phyloP scores from a whole-genome alignment of 2,113 vertebrate genomes.

The Entelurus aequoreus region DNA sequence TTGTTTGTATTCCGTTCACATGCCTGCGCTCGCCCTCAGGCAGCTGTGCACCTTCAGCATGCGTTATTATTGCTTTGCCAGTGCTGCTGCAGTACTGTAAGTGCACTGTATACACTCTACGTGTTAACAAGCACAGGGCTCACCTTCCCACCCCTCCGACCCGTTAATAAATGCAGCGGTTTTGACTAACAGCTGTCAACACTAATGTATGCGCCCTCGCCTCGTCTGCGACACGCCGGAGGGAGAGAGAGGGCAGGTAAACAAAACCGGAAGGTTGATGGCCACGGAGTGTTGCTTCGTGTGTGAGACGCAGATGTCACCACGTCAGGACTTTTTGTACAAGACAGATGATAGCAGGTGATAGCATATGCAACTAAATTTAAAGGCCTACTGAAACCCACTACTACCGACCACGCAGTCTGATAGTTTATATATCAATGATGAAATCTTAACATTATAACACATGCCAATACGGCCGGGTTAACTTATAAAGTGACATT shows the following conservation, averaged over 20 bases:
- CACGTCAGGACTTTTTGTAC: constrained; percentile 33
- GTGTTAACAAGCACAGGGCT: constrained; percentile 75
- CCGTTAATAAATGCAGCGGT: constrained; percentile 87
- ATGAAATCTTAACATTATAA: no score
- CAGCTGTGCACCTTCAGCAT: constrained; percentile 19
- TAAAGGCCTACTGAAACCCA: constrained; percentile 11
- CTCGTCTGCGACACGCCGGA: constrained; percentile 78
- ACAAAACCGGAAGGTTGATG: constrained; percentile 42
- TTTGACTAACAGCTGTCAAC: constrained; percentile 76
- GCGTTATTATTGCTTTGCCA: constrained; percentile 51
- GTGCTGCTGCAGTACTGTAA: constrained; percentile 18
- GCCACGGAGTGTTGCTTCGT: constrained; percentile 15
- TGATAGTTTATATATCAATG: no score
- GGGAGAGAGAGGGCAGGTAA: constrained; percentile 69
- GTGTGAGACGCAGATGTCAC: constrained; percentile 57
- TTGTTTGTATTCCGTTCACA: constrained; percentile 5
- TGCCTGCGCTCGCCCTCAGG: constrained; percentile 10
- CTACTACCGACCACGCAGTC: no score
- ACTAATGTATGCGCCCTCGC: constrained; percentile 88
- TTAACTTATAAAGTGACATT: no score
- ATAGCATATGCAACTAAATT: constrained; percentile 18
- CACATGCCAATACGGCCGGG: no score
- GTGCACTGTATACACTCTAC: constrained; percentile 43
- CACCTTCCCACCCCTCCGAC: constrained; percentile 64
- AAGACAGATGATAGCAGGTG: constrained; percentile 28